Evolutionary conservation across 2,888 invertebrate species (phyloP).

Genomic region (Ametastegia equiseti): DNA sequence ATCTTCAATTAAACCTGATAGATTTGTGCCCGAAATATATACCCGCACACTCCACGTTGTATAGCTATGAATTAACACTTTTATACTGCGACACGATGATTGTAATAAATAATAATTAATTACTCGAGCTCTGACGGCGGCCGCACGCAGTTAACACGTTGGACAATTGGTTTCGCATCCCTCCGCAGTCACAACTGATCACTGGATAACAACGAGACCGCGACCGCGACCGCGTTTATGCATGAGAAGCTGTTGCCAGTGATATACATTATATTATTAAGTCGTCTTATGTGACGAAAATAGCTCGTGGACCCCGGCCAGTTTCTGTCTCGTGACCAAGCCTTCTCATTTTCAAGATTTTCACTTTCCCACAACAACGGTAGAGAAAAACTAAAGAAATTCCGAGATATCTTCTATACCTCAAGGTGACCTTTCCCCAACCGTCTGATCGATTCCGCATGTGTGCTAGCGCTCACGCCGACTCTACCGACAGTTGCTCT

Average conservation of each 20-base stretch:
- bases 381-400: neutral
- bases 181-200: constrained; percentile 55
- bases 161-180: constrained; percentile 58
- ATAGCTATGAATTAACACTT: neutral
- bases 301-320: constrained; percentile 45
- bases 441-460: constrained; percentile 38
- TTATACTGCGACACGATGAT: neutral
- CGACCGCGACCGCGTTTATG: constrained; percentile 4
- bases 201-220: constrained; percentile 22
- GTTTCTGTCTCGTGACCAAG: constrained; percentile 40
- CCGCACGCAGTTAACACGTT: constrained; percentile 50
- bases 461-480: constrained; percentile 22
- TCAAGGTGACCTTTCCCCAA: constrained; percentile 38
- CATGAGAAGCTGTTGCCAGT: constrained; percentile 24
- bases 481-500: constrained; percentile 27
- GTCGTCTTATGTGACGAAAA: constrained; percentile 42
- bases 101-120: constrained; percentile 43
- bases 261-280: constrained; percentile 39
- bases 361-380: constrained; percentile 22
- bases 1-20: constrained; percentile 32
- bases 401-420: neutral
- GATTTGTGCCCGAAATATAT: constrained; percentile 31
- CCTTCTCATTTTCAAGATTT: constrained; percentile 26
- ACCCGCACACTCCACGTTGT: neutral
- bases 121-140: constrained; percentile 53